Conservation (phyloP, 92 coral and sea anemone genomes). For the Blastomussa wellsi region DNA sequence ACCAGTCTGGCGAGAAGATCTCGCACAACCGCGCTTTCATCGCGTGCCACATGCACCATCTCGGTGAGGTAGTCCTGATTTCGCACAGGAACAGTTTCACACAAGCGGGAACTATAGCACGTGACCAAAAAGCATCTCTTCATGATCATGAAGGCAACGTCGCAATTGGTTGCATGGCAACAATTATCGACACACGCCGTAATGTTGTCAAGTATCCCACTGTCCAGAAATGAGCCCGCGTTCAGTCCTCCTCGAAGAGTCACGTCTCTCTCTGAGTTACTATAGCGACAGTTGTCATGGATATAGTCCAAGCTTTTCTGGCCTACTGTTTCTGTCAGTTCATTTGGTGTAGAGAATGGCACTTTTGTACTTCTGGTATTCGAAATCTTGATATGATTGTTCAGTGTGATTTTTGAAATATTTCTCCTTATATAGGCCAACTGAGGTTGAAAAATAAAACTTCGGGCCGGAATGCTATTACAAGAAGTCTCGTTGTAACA, state of each 20-base stretch:
- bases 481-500: constrained; percentile 83
- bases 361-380: background rate
- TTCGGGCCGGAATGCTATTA: constrained; percentile 58
- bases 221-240: constrained; percentile 77
- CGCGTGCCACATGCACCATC: constrained; percentile 66
- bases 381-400: background rate
- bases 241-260: constrained; percentile 76
- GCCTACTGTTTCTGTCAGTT: background rate
- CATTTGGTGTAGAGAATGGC: background rate
- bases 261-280: constrained; percentile 39
- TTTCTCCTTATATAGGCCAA: constrained; percentile 55
- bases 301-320: background rate
- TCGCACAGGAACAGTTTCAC: constrained; percentile 67
- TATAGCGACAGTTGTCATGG: constrained; percentile 45
- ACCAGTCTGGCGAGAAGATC: constrained; percentile 56
- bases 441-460: constrained; percentile 41
- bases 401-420: background rate
- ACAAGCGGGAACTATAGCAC: constrained; percentile 58
- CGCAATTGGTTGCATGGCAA: constrained; percentile 62
- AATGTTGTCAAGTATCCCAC: constrained; percentile 55
- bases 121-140: constrained; percentile 74
- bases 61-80: constrained; percentile 50
- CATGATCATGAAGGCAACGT: constrained; percentile 74
- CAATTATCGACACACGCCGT: constrained; percentile 57
- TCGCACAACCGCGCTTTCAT: constrained; percentile 43